A percentile compares a stretch with the other conserved stretches of the same genome.
Evolutionary conservation across 2,113 vertebrate species (phyloP).

Genomic region (Loxodonta africana): DNA sequence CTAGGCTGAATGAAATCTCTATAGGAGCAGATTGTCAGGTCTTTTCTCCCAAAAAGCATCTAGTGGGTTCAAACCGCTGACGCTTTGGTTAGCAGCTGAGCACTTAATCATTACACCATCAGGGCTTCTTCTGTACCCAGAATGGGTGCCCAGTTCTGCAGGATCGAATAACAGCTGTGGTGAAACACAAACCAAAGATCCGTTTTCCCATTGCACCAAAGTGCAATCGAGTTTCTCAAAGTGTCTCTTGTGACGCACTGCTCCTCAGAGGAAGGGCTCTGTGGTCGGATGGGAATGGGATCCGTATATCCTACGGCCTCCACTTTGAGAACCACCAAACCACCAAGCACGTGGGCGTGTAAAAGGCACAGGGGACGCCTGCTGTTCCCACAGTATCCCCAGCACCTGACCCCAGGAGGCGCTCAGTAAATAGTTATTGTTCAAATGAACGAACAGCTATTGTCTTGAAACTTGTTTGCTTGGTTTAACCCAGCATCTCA

Average conservation of each 20-base stretch:
- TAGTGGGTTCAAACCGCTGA: too few relatives aligned
- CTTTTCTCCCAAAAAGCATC: too few relatives aligned
- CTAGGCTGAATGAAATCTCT: too few relatives aligned
- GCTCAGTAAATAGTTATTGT: background rate
- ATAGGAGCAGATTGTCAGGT: too few relatives aligned
- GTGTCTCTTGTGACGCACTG: background rate
- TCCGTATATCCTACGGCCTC: accelerated
- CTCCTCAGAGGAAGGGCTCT: background rate
- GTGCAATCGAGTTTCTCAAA: background rate
- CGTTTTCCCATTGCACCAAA: background rate
- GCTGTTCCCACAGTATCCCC: background rate
- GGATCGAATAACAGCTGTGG: background rate
- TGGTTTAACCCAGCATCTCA: background rate
- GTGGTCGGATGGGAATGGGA: background rate
- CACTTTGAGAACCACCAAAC: background rate
- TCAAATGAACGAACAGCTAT: background rate
- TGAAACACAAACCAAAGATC: background rate
- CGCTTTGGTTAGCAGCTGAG: too few relatives aligned
- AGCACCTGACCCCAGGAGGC: background rate
- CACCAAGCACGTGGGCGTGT: background rate
- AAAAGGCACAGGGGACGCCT: background rate
- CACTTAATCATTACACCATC: too few relatives aligned
- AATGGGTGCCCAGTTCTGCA: background rate
- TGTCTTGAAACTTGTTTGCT: background rate
- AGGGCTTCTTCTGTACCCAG: background rate